Evolutionary conservation across 2,113 vertebrate species (phyloP).

Genomic region (Archilochus colubris): DNA sequence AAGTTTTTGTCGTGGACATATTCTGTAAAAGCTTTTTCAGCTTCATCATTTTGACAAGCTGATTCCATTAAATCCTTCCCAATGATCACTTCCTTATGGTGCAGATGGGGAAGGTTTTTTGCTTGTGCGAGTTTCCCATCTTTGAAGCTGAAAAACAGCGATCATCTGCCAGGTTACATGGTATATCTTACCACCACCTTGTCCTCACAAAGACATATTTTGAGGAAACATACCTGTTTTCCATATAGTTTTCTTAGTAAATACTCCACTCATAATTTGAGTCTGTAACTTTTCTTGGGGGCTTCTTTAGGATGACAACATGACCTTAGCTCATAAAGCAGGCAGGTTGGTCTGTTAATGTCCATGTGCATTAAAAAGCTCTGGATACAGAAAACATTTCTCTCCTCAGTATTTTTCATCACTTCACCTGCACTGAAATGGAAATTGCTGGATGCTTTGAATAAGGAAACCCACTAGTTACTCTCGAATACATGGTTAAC

Average conservation of each 20-base stretch:
- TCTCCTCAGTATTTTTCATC: neutral
- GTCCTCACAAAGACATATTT: constrained; percentile 21
- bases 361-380: neutral
- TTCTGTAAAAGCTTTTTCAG: constrained; percentile 75
- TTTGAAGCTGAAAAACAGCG: constrained; percentile 65
- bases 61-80: constrained; percentile 75
- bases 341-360: neutral
- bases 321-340: neutral
- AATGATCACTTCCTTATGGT: constrained; percentile 51
- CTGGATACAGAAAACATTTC: neutral
- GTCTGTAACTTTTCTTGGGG: neutral
- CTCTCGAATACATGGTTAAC: neutral
- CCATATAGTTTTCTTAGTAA: neutral
- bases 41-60: constrained; percentile 71
- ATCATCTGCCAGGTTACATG: constrained; percentile 37
- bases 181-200: neutral
- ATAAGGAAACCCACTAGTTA: neutral
- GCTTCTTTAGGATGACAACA: neutral
- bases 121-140: constrained; percentile 23
- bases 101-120: neutral
- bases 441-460: neutral
- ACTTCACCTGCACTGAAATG: neutral
- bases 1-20: constrained; percentile 67
- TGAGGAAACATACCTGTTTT: constrained; percentile 23
- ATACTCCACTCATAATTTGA: neutral